Conservation (phyloP, 1,140 invertebrate species). For the Drosophila malerkotliana region DNA sequence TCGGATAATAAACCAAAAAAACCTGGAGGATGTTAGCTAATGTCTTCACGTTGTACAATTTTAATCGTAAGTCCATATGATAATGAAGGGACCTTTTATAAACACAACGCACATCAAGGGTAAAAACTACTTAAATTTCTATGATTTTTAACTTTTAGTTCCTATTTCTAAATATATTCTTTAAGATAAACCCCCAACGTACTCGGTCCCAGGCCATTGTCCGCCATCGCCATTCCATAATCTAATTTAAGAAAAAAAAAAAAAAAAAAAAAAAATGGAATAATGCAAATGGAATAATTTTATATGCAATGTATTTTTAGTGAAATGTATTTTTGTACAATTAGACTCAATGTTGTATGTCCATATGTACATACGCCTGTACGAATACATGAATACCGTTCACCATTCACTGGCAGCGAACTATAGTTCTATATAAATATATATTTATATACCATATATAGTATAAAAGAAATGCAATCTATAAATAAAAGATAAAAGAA, state of each 20-base stretch:
- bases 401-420: constrained; percentile 27
- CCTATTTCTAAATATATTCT: not conserved
- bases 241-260: constrained; percentile 56
- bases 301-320: constrained; percentile 77
- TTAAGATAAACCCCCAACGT: not conserved
- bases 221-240: constrained; percentile 36
- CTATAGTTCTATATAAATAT: constrained; percentile 28
- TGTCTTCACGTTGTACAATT: constrained; percentile 39
- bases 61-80: constrained; percentile 18
- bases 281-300: constrained; percentile 68
- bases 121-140: not conserved
- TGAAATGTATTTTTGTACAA: constrained; percentile 81
- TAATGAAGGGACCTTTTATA: constrained; percentile 9
- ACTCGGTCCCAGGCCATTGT: constrained; percentile 46
- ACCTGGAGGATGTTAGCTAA: constrained; percentile 41
- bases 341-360: constrained; percentile 49
- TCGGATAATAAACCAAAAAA: constrained; percentile 55
- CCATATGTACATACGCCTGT: constrained; percentile 38
- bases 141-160: not conserved
- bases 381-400: constrained; percentile 26
- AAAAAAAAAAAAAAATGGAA: not conserved
- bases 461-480: constrained; percentile 44
- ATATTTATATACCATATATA: constrained; percentile 34
- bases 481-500: constrained; percentile 38
- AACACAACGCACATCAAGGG: not conserved